phyloP scores from a whole-genome alignment of 2,113 vertebrate species.

The Riparia riparia region DNA sequence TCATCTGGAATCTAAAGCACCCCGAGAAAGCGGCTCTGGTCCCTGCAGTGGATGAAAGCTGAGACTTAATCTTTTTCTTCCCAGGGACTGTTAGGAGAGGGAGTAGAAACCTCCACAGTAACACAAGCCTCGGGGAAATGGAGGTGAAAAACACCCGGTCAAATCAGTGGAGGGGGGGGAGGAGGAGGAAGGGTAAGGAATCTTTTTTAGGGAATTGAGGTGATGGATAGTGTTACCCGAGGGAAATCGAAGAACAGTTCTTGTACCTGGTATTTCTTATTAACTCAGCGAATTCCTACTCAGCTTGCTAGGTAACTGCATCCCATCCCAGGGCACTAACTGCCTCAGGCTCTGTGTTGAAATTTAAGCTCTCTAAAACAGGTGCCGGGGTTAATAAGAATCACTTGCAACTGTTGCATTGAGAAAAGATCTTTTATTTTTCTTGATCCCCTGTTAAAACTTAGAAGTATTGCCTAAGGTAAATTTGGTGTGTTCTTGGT shows the following conservation, averaged over 20 bases:
- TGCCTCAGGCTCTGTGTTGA: not conserved
- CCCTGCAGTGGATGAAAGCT: not conserved
- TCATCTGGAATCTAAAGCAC: not conserved
- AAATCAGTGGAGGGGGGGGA: not conserved
- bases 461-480: not conserved
- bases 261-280: not conserved
- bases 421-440: not conserved
- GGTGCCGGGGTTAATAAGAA: not conserved
- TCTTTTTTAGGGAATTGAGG: not conserved
- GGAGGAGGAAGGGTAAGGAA: not conserved
- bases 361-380: not conserved
- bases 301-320: not conserved
- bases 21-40: not conserved
- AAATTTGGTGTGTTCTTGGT: not conserved
- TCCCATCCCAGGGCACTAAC: not conserved
- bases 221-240: not conserved
- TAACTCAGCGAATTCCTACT: not conserved
- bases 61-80: not conserved
- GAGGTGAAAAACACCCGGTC: not conserved
- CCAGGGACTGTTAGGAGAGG: not conserved
- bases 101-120: not conserved
- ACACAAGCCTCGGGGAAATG: not conserved
- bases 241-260: not conserved
- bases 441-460: not conserved
- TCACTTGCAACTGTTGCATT: not conserved